Evolutionary conservation across 2,888 invertebrate species (phyloP), one percentile per base, ranked within the genome.

Genomic region (Coecobrya sp.): DNA sequence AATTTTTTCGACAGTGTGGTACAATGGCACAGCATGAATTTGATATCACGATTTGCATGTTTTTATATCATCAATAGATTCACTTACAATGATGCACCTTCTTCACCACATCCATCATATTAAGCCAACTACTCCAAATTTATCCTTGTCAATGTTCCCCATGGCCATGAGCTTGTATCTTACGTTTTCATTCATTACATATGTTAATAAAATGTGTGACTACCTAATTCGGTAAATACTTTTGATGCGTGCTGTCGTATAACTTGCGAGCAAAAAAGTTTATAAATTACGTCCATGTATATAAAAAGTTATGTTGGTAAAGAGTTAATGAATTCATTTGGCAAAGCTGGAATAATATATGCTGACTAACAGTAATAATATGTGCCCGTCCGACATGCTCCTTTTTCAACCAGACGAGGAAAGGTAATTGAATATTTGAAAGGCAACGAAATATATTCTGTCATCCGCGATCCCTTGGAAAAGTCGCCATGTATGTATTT

Each of bases 101-200:
- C 49, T 13, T 49, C 49, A 52, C 16, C 52, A 49, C 76, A 45
- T 45, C 22, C 25, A 79, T 79, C 52, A 27, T 27, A 52, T 73
- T 27, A 79, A 79, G 49, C 49, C 52, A 49, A 76, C 76, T 52
- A 62, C 42, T 84, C 62, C 16, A 62, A 62, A 84, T 84, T 84
- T 62, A 84, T 84, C 82, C 30, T 45, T 62, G 82, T 84, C 82
- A 84, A 19, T 62, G 42, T 5, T 84, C 22, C 22, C 19, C 7
- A 11, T 62, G 16, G n/a, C 49, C 49, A 19, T 19, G n/a, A n/a
- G 22, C 8, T 0, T 22, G 62, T 19, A 62, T 62, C 45, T 45
- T 76, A 36, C 36, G 13, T 36, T n/a, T 5, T 10, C 22, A 13
- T 49, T 76, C 22, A 76, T 76, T 45, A 76, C 13, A 11, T 42